Evolutionary conservation across 2,113 vertebrate species (phyloP), one percentile per base, ranked within the genome.

Genomic region (Telmatochromis bifrenatus): DNA sequence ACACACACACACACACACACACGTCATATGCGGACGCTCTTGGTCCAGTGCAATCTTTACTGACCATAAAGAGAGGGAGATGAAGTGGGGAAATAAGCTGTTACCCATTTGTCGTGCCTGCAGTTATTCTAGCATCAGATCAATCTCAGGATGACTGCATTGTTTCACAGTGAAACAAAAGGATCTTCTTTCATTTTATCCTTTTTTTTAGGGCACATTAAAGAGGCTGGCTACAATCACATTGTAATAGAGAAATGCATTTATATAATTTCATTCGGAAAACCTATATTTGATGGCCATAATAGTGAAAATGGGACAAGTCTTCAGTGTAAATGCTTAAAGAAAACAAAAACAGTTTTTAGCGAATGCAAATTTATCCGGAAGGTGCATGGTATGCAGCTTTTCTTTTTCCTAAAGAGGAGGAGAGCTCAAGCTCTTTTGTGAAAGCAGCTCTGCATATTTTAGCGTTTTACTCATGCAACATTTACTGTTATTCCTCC

Each of bases 51-150:
- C 62, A 55, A 82, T 87, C 85, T 82, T 91, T 80, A 83, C 79
- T 70, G 87, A 83, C 84, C 86, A 14, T 12, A 83, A 79, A 87
- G 82, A 88, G 79, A 87, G 82, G 87, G 79, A 90, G 91, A 94
- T 85, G 83, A 89, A 92, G 92, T 86, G 85, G 84, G 91, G 90
- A 92, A 92, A 92, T 91, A 89, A 92, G 86, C 84, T 82, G 84
- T 93, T 90, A 81, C 73, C 77, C 79, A 89, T 83, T 90, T 92
- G 94, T 89, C 81, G 54, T 80, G 92, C 77, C 91, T 93, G 93
- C 93, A 94, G 91, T 90, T 91, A 87, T 93, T 88, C 45, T 4
- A 81, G 84, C 82, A 83, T 94, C 81, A 86, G 95, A 95, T 96
- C 94, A 94, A 89, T 95, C 89, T 90, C 81, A 82, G 88, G 89